phyloP scores from a whole-genome alignment of 1,140 invertebrate genomes.

The Tribolium madens region DNA sequence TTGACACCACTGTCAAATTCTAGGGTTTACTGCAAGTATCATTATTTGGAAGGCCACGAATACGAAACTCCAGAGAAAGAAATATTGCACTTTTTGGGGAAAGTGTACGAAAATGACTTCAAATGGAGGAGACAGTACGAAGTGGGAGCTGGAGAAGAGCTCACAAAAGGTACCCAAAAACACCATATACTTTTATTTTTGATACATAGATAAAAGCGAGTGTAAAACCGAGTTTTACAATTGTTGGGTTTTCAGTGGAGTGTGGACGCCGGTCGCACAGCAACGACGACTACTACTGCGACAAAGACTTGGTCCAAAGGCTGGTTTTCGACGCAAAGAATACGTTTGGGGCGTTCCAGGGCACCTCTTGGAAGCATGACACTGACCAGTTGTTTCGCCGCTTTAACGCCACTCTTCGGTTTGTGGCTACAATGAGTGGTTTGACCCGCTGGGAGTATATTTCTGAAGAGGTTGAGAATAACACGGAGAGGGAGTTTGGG shows the following conservation, averaged over 20 bases:
- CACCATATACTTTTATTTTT: not conserved
- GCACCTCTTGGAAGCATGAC: slow-evolving; percentile 69
- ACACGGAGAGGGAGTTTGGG: slow-evolving; percentile 75
- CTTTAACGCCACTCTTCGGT: slow-evolving; percentile 81
- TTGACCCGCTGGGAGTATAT: slow-evolving; percentile 85
- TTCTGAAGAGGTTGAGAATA: slow-evolving; percentile 46
- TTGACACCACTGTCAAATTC: too few relatives aligned
- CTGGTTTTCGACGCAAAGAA: slow-evolving; percentile 90
- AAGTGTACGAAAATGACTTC: slow-evolving; percentile 71
- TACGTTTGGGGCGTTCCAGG: slow-evolving; percentile 78
- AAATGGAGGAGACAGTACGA: slow-evolving; percentile 70
- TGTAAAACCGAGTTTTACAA: too few relatives aligned
- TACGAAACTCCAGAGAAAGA: slow-evolving; percentile 80
- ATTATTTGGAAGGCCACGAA: slow-evolving; percentile 80
- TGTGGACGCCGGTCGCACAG: slow-evolving; percentile 74
- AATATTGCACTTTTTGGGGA: slow-evolving; percentile 78
- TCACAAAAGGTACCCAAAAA: slow-evolving; percentile 20
- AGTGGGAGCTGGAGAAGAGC: slow-evolving; percentile 62
- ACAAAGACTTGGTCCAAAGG: slow-evolving; percentile 85
- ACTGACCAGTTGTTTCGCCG: slow-evolving; percentile 68
- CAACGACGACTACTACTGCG: slow-evolving; percentile 84
- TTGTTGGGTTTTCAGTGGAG: slow-evolving; percentile 62
- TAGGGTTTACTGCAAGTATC: slow-evolving; percentile 89
- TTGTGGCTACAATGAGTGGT: slow-evolving; percentile 90
- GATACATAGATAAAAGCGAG: too few relatives aligned